These are phyloP conservation scores for Galeopterus variegatus DNA, from an alignment of 2,113 vertebrate species.

Conservation along the genomic window DNA sequence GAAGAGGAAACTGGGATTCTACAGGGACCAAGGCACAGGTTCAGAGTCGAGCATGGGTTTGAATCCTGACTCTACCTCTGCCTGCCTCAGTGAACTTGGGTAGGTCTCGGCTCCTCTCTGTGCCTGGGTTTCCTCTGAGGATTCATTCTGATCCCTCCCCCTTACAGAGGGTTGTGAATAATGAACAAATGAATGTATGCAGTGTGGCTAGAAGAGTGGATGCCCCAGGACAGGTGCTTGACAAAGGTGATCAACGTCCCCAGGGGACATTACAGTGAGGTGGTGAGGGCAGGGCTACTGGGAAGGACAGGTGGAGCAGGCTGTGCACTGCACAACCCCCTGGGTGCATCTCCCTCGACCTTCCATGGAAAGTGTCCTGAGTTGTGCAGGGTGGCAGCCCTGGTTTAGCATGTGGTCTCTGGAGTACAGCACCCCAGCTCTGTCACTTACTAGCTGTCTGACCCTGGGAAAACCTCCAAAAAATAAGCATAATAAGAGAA, in stretches of 20 bases:
- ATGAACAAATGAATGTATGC: fast-evolving
- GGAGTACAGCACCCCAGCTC: not conserved
- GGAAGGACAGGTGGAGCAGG: not conserved
- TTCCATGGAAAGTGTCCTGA: too few species aligned
- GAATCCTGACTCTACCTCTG: not conserved
- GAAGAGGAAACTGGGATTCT: not conserved
- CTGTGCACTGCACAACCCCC: not conserved
- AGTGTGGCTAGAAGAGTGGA: too few species aligned
- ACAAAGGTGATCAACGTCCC: not conserved
- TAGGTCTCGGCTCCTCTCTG: not conserved
- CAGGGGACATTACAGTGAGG: not conserved
- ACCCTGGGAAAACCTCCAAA: not conserved
- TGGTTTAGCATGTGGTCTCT: not conserved
- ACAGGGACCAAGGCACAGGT: fast-evolving
- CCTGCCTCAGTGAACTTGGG: not conserved
- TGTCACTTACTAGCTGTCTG: not conserved
- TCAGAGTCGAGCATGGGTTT: fast-evolving
- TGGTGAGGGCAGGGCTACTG: not conserved
- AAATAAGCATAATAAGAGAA: not conserved
- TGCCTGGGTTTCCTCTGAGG: not conserved
- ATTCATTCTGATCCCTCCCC: fast-evolving
- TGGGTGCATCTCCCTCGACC: not conserved
- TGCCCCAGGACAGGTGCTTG: not conserved
- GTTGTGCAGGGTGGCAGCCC: not conserved
- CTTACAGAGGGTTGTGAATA: not conserved